Percentiles rank a stretch among this genome's conserved stretches.
Conservation (phyloP, 2,888 invertebrate genomes). For the Amitus sp. region DNA sequence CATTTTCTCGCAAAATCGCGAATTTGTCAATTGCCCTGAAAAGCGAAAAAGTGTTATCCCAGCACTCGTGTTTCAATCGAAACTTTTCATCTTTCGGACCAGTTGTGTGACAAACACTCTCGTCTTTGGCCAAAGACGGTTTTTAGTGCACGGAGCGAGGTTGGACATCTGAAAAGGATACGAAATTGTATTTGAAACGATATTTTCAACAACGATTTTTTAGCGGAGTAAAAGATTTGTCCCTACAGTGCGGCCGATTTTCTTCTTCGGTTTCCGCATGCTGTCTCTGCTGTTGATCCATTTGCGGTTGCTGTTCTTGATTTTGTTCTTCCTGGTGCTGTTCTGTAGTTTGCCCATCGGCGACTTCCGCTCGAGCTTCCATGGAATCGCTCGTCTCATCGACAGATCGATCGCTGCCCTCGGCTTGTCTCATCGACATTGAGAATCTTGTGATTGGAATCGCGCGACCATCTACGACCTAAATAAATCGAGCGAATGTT, state of each 20-base stretch:
- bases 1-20: constrained; percentile 42
- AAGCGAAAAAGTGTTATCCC: constrained; percentile 17
- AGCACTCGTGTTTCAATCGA: constrained; percentile 14
- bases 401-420: no score
- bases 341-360: constrained; percentile 50
- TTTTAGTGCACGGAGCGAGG: constrained; percentile 78
- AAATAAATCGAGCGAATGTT: constrained; percentile 9
- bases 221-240: constrained; percentile 11
- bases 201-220: no score
- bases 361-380: constrained; percentile 55
- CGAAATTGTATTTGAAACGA: background rate
- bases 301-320: constrained; percentile 63
- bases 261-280: constrained; percentile 71
- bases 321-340: constrained; percentile 58
- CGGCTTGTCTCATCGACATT: constrained; percentile 51
- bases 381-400: no score
- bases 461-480: constrained; percentile 58
- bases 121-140: background rate
- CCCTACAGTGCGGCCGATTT: constrained; percentile 82
- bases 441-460: constrained; percentile 54
- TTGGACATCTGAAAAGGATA: constrained; percentile 76
- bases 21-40: constrained; percentile 36
- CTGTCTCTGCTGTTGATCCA: constrained; percentile 68
- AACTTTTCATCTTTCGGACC: no score
- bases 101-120: constrained; percentile 6